Evolutionary conservation across 2,888 invertebrate species (phyloP).

Genomic region (Eupithecia centaureata): DNA sequence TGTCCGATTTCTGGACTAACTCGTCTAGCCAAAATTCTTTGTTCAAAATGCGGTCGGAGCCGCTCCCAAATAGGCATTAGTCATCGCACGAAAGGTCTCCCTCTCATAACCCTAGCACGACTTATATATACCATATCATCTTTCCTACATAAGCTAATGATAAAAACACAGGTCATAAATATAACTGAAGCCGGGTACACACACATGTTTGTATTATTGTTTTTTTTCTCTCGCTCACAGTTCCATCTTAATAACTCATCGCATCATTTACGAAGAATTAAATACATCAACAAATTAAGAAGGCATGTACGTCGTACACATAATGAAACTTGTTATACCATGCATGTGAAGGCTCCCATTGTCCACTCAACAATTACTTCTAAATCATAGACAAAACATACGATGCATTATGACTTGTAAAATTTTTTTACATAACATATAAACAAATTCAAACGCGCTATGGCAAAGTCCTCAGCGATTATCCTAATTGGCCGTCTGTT

Average conservation of each 20-base stretch:
- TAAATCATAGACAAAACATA: not conserved
- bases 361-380: not conserved
- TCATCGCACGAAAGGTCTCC: too few species aligned
- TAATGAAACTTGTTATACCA: not conserved
- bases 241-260: not conserved
- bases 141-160: too few species aligned
- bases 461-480: conserved; percentile 35
- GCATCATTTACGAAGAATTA: not conserved
- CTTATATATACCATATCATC: too few species aligned
- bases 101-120: too few species aligned
- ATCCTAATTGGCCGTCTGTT: conserved; percentile 60
- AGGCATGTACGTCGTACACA: not conserved
- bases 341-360: not conserved
- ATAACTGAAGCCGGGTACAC: too few species aligned
- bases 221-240: not conserved
- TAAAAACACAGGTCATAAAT: too few species aligned
- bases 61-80: too few species aligned
- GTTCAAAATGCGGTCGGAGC: too few species aligned
- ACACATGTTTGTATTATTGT: not conserved
- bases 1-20: not conserved
- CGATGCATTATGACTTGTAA: not conserved
- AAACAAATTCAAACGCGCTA: not conserved
- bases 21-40: not conserved
- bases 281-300: not conserved
- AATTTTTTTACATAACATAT: not conserved